Conservation (phyloP, 2,113 vertebrate genomes). For the Epinephelus moara region DNA sequence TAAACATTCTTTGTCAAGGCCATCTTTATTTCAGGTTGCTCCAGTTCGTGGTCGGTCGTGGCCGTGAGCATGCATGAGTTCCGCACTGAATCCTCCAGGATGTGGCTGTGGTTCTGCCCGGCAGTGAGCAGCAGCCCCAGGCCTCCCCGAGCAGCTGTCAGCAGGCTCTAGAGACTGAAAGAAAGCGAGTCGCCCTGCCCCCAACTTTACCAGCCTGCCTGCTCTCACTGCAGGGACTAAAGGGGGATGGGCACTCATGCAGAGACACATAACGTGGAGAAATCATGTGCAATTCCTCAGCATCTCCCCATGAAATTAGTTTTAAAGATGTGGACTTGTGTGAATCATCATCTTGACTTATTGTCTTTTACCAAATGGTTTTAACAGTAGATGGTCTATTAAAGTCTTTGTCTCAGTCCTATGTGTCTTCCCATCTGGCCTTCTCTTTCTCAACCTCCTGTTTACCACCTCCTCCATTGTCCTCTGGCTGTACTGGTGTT, state of each 20-base stretch:
- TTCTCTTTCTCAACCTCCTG: constrained; percentile 44
- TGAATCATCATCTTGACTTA: neutral
- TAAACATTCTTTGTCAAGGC: constrained; percentile 73
- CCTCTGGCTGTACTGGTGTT: constrained; percentile 21
- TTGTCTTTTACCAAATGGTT: constrained; percentile 7
- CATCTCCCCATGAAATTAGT: constrained; percentile 13
- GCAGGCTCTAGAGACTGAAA: constrained; percentile 58
- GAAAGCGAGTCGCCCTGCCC: constrained; percentile 75
- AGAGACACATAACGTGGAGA: constrained; percentile 28
- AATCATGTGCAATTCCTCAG: constrained; percentile 36
- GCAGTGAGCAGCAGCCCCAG: constrained; percentile 62
- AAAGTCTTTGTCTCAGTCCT: constrained; percentile 12
- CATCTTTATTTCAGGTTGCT: constrained; percentile 52
- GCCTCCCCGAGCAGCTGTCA: constrained; percentile 80
- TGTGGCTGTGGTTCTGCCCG: constrained; percentile 51
- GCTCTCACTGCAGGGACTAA: constrained; percentile 59
- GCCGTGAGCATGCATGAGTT: constrained; percentile 38
- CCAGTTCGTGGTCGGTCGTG: neutral
- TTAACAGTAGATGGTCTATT: neutral
- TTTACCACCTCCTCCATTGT: constrained; percentile 55
- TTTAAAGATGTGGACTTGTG: constrained; percentile 1
- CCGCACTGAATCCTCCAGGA: constrained; percentile 59
- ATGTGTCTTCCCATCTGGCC: constrained; percentile 31
- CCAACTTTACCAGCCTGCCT: constrained; percentile 71
- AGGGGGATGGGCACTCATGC: constrained; percentile 69